Evolutionary conservation across 2,797 vertebrate species (phyloP).

Genomic region (Myotis pilosus): DNA sequence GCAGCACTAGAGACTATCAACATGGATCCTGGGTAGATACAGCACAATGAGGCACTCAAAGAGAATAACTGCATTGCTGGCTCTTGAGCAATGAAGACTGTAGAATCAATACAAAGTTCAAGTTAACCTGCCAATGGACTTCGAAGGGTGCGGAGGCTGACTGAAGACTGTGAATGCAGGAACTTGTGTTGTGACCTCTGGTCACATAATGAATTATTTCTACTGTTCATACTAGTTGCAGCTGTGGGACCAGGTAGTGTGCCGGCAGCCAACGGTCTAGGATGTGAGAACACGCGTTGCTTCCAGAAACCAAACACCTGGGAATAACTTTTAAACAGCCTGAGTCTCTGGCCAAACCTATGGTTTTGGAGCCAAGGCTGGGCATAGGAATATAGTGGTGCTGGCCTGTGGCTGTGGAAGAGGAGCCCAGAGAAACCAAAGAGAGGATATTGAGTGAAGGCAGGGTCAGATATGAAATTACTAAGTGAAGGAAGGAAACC

Average conservation of each 20-base stretch:
- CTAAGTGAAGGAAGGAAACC: not conserved
- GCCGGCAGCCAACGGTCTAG: not conserved
- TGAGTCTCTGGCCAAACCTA: not conserved
- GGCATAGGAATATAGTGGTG: fast-evolving
- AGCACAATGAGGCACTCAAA: not conserved
- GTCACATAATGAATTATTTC: not conserved
- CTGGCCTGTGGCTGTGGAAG: not conserved
- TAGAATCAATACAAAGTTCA: not conserved
- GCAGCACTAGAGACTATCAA: not conserved
- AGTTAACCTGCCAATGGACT: not conserved
- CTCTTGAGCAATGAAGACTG: not conserved
- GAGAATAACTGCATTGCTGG: no score
- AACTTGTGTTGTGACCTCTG: not conserved
- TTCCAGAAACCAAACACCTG: not conserved
- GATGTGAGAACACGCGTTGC: not conserved
- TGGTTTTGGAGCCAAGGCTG: not conserved
- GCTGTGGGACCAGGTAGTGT: fast-evolving
- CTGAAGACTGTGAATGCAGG: not conserved
- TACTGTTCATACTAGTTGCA: not conserved
- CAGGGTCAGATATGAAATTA: not conserved
- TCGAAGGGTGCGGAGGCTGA: not conserved
- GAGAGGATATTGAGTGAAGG: not conserved
- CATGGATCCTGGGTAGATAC: not conserved
- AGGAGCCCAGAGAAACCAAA: not conserved
- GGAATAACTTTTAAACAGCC: not conserved